Evolutionary conservation across 2,888 invertebrate species (phyloP), one percentile per base, ranked within the genome.

Genomic region (Sinopyrophorus schimmeli): DNA sequence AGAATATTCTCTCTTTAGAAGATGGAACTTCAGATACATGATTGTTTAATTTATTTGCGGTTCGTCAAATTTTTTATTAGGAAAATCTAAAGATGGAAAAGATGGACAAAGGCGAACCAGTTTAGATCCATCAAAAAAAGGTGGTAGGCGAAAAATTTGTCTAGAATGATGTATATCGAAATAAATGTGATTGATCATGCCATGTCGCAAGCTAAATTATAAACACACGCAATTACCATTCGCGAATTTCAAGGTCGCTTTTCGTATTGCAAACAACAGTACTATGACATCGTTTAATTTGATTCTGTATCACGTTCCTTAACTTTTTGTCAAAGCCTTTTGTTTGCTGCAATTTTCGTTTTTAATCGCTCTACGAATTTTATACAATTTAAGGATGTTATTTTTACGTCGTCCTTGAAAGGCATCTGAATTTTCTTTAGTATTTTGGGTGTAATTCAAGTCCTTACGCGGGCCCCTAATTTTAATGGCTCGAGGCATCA

Each of bases 121-220:
- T 47, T 35, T 32, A 9, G 28, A 34, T 47, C 28, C 40, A 47
- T 40, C 14, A 27, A 34, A 40, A 38, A 28, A 11, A 18, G 16
- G 31, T 18, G 41, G 40, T 40, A 47, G 47, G 40, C 37, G 47
- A 40, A 47, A 46, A 37, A 24, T 47, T 47, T 47, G 31, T 34
- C 24, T 10, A 10, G 39, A 40, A 40, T 23, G 28, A 40, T 34
- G 40, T 27, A 40, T 28, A 32, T 21, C 14, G 20, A 40, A 28
- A 28, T 35, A 21, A 37, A 34, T 28, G 27, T 21, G 35, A 34
- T 28, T 44, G 35, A 18, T 37, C 12, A 28, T 34, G 34, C 34
- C 18, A 12, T 31, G 42, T 34, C 34, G 26, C 32, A 17, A 26
- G 9, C 23, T 42, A 42, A 42, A 32, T 32, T 42, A 32, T 26